A percentile compares a stretch with the other conserved stretches of the same genome.
Conservation (phyloP, 2,113 vertebrate species). For the Cyanistes caeruleus region DNA sequence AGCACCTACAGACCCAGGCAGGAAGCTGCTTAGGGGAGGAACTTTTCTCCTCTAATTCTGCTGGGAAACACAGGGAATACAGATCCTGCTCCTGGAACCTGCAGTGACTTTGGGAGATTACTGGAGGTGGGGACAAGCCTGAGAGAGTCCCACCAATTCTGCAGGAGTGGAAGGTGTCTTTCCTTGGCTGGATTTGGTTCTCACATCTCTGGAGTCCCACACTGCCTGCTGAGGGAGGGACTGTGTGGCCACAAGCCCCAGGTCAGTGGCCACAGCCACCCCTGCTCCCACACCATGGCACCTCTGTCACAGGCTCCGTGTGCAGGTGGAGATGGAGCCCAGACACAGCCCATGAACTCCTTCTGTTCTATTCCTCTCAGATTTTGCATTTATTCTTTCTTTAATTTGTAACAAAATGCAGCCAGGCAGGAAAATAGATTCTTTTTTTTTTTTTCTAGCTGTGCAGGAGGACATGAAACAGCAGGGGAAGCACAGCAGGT, state of each 20-base stretch:
- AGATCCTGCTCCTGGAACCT: background rate
- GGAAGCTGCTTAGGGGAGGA: background rate
- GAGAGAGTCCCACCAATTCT: background rate
- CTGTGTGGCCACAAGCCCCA: background rate
- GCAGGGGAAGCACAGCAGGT: background rate
- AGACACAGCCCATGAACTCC: background rate
- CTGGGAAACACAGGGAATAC: rapidly evolving
- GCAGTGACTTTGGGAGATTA: background rate
- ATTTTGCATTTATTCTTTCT: background rate
- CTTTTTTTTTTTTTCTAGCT: background rate
- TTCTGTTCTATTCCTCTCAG: background rate
- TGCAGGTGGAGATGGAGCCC: background rate
- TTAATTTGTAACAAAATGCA: background rate
- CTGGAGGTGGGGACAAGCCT: background rate
- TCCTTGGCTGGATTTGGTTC: no score
- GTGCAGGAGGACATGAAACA: background rate
- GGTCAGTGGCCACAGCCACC: background rate
- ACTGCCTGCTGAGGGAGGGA: rapidly evolving
- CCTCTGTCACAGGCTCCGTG: background rate
- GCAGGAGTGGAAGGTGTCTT: rapidly evolving
- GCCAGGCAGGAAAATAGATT: background rate
- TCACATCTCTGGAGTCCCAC: background rate
- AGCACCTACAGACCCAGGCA: background rate
- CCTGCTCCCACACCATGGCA: background rate
- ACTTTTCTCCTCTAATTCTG: background rate